Evolutionary conservation across 2,888 invertebrate species (phyloP).

Genomic region (Nomada fucata): DNA sequence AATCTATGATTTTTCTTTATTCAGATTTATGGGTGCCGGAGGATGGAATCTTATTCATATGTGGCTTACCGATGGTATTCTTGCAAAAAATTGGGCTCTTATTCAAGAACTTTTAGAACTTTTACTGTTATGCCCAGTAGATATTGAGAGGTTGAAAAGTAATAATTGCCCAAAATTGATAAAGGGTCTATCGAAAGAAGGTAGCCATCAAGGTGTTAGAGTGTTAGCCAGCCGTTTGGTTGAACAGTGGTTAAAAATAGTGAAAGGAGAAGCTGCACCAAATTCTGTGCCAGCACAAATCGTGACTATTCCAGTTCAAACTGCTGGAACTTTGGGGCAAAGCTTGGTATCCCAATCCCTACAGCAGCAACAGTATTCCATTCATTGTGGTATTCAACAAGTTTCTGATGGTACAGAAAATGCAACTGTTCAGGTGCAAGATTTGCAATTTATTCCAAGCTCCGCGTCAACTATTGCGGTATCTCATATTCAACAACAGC

Average conservation of each 20-base stretch:
- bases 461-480: slow-evolving; percentile 51
- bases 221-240: slow-evolving; percentile 92
- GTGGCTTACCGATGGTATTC: slow-evolving; percentile 96
- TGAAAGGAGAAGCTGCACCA: slow-evolving; percentile 90
- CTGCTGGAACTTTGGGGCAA: slow-evolving; percentile 63
- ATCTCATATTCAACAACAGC: slow-evolving; percentile 57
- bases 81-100: slow-evolving; percentile 93
- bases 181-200: slow-evolving; percentile 93
- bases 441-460: slow-evolving; percentile 66
- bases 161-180: slow-evolving; percentile 97
- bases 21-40: slow-evolving; percentile 93
- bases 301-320: slow-evolving; percentile 83
- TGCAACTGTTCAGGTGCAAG: slow-evolving; percentile 72
- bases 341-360: slow-evolving; percentile 46
- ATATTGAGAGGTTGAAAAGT: slow-evolving; percentile 94
- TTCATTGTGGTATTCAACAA: slow-evolving; percentile 62
- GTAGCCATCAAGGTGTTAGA: slow-evolving; percentile 91
- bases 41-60: slow-evolving; percentile 96
- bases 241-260: slow-evolving; percentile 95
- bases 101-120: slow-evolving; percentile 94
- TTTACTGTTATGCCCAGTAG: slow-evolving; percentile 94
- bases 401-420: slow-evolving; percentile 49
- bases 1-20: slow-evolving; percentile 63
- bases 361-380: slow-evolving; percentile 62
- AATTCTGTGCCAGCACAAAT: slow-evolving; percentile 82